Evolutionary conservation across 2,888 invertebrate species (phyloP).

Genomic region (Yponomeuta plumbellus): DNA sequence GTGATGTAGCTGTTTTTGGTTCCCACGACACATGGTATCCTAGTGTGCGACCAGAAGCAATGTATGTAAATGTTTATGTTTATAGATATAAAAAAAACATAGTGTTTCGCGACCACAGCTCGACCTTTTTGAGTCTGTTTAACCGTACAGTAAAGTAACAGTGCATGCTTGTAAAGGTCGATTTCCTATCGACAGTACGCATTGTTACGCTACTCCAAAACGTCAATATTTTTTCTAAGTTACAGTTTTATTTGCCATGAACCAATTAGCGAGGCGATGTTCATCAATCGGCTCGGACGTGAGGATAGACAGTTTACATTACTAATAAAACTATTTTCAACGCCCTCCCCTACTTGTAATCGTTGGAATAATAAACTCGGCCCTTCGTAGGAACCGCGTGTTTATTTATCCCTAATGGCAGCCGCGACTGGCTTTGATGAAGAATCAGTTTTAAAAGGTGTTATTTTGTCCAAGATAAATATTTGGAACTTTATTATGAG

Average conservation of each 20-base stretch:
- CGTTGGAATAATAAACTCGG: constrained; percentile 43
- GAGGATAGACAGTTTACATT: constrained; percentile 39
- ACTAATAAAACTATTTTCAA: constrained; percentile 44
- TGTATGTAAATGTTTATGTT: too few species aligned
- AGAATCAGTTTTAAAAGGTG: constrained; percentile 8
- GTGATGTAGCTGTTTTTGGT: too few species aligned
- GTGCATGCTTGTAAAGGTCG: too few species aligned
- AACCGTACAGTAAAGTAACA: too few species aligned
- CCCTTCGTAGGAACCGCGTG: constrained; percentile 22
- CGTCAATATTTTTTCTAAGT: not conserved
- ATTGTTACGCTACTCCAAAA: not conserved
- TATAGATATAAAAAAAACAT: too few species aligned
- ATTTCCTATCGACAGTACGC: too few species aligned
- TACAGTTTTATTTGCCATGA: not conserved
- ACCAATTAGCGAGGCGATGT: not conserved
- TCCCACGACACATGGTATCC: too few species aligned
- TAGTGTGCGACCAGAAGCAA: too few species aligned
- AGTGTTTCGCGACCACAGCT: too few species aligned
- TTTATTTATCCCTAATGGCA: constrained; percentile 22
- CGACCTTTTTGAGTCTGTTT: too few species aligned
- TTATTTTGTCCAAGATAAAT: not conserved
- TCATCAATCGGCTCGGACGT: constrained; percentile 29
- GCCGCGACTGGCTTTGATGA: constrained; percentile 30
- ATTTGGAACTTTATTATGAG: not conserved
- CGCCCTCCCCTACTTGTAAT: constrained; percentile 27